Evolutionary conservation across 2,888 invertebrate species (phyloP).

Genomic region (Agrochola macilenta): DNA sequence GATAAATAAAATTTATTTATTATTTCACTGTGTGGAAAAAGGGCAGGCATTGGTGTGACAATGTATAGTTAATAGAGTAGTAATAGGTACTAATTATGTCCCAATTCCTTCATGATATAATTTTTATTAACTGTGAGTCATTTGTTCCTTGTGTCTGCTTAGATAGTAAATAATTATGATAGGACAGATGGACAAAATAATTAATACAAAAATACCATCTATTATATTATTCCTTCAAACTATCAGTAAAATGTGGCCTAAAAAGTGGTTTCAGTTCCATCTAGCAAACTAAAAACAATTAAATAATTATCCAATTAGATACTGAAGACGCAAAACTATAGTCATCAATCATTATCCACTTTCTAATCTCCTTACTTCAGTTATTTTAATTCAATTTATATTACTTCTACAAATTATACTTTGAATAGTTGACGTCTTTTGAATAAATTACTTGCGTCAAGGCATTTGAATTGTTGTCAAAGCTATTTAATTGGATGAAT

Average conservation of each 20-base stretch:
- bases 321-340: constrained; percentile 27
- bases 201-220: no score
- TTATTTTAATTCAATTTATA: constrained; percentile 35
- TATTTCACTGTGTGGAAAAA: no score
- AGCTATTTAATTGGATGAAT: constrained; percentile 13
- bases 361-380: constrained; percentile 22
- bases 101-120: background rate
- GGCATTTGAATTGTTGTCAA: constrained; percentile 1
- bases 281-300: background rate
- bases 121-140: background rate
- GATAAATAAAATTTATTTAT: no score
- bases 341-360: constrained; percentile 45
- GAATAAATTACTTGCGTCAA: constrained; percentile 26
- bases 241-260: background rate
- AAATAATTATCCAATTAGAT: constrained; percentile 13
- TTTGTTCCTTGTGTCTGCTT: background rate
- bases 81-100: no score
- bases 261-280: background rate
- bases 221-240: background rate
- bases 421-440: constrained; percentile 28
- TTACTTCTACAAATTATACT: constrained; percentile 21
- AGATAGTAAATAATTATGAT: background rate
- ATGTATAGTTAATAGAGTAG: no score
- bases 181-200: background rate
- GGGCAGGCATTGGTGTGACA: no score